Conservation (phyloP, 2,113 vertebrate genomes). For the Delphinapterus leucas region DNA sequence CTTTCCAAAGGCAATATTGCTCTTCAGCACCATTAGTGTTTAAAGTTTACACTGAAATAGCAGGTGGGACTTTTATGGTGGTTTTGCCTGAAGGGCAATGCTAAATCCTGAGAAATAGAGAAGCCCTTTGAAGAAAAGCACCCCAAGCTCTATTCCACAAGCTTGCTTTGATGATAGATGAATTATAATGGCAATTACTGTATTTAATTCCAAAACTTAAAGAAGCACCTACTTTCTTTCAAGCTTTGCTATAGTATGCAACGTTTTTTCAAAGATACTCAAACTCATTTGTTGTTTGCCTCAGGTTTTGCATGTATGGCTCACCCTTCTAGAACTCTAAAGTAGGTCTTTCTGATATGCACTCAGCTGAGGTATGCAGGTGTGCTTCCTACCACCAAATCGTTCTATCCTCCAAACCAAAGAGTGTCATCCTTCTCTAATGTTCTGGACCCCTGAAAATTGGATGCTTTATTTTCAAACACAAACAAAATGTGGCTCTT, state of each 20-base stretch:
- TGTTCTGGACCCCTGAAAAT: background rate
- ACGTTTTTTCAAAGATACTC: constrained; percentile 2
- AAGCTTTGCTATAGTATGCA: background rate
- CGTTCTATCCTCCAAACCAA: background rate
- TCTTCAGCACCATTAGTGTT: background rate
- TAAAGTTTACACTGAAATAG: background rate
- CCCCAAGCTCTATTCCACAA: background rate
- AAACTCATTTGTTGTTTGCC: background rate
- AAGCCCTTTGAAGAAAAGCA: background rate
- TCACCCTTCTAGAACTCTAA: background rate
- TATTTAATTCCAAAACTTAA: constrained; percentile 50
- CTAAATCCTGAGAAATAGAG: background rate
- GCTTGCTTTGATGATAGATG: constrained; percentile 16
- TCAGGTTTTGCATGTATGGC: background rate
- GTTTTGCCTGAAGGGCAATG: background rate
- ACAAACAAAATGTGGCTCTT: background rate
- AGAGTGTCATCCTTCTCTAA: background rate
- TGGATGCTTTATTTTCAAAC: constrained; percentile 35
- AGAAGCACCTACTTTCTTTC: constrained; percentile 15
- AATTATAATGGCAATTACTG: constrained; percentile 14
- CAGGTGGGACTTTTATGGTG: background rate
- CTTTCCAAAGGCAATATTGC: background rate
- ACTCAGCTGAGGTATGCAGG: background rate
- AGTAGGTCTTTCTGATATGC: background rate
- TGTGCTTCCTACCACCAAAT: background rate